Evolutionary conservation across 2,888 invertebrate species (phyloP).

Genomic region (Andricus curvator): DNA sequence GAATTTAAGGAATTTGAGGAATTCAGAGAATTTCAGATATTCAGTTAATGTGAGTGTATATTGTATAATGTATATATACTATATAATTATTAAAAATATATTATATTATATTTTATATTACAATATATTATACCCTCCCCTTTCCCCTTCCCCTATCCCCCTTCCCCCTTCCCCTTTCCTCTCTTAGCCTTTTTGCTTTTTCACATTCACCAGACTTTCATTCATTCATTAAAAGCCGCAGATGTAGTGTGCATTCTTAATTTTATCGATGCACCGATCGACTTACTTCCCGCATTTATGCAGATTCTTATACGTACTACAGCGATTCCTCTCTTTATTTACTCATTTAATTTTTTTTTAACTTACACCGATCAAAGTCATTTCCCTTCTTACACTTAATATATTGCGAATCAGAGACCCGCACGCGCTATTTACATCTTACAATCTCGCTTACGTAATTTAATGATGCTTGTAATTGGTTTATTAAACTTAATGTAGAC

Average conservation of each 20-base stretch:
- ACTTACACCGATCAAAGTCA: not conserved
- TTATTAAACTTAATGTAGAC: too few relatives aligned
- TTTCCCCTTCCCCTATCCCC: constrained; percentile 44
- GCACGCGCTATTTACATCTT: too few relatives aligned
- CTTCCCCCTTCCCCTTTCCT: constrained; percentile 55
- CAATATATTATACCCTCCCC: constrained; percentile 47
- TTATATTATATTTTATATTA: too few relatives aligned
- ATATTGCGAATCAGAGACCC: too few relatives aligned
- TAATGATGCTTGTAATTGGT: too few relatives aligned
- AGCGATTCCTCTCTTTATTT: constrained; percentile 38
- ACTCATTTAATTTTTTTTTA: not conserved
- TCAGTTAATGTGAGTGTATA: too few relatives aligned
- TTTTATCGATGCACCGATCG: constrained; percentile 70
- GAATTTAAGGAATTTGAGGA: too few relatives aligned
- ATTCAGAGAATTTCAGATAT: too few relatives aligned
- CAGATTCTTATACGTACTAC: constrained; percentile 30
- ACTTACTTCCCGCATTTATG: constrained; percentile 52
- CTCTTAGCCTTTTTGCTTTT: constrained; percentile 57
- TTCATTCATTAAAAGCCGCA: constrained; percentile 66
- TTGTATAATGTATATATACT: too few relatives aligned
- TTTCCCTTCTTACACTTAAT: too few relatives aligned
- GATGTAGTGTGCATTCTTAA: constrained; percentile 67
- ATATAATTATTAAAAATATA: too few relatives aligned
- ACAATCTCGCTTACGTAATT: too few relatives aligned
- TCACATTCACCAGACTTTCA: constrained; percentile 58